A percentile compares a stretch with the other conserved stretches of the same genome.
Evolutionary conservation across 2,888 invertebrate species (phyloP).

Genomic region (Tetranychus truncatus): DNA sequence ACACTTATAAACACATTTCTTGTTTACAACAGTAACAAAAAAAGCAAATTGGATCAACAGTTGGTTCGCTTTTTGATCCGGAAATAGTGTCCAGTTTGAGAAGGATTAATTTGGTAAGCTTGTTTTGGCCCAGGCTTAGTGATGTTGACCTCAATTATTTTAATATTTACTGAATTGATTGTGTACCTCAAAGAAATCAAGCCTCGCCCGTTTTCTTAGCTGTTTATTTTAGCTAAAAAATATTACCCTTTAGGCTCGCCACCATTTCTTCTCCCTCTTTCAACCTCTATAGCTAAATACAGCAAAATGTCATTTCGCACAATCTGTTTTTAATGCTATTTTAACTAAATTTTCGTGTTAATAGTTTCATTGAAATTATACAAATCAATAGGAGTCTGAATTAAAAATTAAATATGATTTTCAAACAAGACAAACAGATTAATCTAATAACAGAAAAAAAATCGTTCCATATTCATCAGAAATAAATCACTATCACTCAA

Average conservation of each 20-base stretch:
- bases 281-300: too few relatives aligned
- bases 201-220: slow-evolving; percentile 1
- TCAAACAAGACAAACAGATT: too few relatives aligned
- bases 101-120: neutral
- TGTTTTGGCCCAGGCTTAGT: neutral
- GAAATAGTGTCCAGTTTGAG: neutral
- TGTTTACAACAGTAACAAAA: neutral
- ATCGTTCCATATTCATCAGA: too few relatives aligned
- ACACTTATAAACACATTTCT: neutral
- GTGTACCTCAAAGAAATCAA: neutral
- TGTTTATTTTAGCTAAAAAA: neutral
- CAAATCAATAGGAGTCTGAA: too few relatives aligned
- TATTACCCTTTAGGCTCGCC: neutral
- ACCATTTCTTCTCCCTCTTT: neutral
- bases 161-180: neutral
- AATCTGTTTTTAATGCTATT: too few relatives aligned
- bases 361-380: too few relatives aligned
- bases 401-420: too few relatives aligned
- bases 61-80: neutral
- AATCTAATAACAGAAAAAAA: too few relatives aligned
- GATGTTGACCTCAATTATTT: neutral
- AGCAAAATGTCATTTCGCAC: too few relatives aligned
- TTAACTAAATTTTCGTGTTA: too few relatives aligned
- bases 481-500: too few relatives aligned
- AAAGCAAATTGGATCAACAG: neutral